Evolutionary conservation across 2,113 vertebrate species (phyloP).

Genomic region (Columba livia): DNA sequence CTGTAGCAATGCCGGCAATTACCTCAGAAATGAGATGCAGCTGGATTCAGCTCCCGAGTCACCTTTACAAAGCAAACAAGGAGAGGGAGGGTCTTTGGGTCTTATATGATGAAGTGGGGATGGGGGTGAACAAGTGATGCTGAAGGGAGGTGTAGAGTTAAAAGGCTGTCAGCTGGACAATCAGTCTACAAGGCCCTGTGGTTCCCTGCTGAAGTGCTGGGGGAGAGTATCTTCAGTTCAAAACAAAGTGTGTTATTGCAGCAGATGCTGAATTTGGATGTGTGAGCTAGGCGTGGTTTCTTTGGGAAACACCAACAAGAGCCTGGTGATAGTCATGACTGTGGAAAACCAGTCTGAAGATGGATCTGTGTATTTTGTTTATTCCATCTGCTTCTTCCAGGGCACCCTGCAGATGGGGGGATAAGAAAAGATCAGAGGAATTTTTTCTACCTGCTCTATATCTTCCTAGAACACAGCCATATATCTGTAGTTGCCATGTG

Average conservation of each 20-base stretch:
- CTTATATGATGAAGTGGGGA: background rate
- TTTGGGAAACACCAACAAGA: background rate
- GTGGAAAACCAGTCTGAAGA: background rate
- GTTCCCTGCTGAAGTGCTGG: background rate
- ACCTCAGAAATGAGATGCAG: conserved; percentile 22
- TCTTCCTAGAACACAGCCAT: background rate
- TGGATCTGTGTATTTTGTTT: background rate
- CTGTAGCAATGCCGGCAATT: background rate
- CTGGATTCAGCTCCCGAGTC: background rate
- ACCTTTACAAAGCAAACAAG: background rate
- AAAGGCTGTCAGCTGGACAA: background rate
- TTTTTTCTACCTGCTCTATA: conserved; percentile 42
- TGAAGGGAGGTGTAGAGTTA: background rate
- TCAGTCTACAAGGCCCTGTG: background rate
- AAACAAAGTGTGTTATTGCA: background rate
- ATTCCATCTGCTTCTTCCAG: background rate
- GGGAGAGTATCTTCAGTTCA: background rate
- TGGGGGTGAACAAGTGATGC: background rate
- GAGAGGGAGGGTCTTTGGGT: background rate
- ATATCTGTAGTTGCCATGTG: background rate
- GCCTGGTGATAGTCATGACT: background rate
- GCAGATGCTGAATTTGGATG: background rate
- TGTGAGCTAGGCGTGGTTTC: background rate
- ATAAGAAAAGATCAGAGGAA: conserved; percentile 31
- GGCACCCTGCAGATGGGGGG: background rate